Evolutionary conservation across 1,140 invertebrate species (phyloP).

Genomic region (Cheumatopsyche charites): DNA sequence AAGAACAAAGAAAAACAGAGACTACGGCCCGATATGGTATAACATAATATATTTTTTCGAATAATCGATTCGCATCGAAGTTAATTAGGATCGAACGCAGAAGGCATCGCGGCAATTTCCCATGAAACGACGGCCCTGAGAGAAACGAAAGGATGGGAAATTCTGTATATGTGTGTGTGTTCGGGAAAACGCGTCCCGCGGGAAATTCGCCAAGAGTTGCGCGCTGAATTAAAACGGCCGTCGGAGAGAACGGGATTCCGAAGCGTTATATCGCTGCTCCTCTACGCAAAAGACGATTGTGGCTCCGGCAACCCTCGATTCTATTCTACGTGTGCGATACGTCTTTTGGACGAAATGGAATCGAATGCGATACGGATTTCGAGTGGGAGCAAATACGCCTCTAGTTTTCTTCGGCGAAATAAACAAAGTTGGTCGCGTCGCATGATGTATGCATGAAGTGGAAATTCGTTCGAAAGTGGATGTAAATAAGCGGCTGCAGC

Average conservation of each 20-base stretch:
- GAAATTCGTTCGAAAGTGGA: not conserved
- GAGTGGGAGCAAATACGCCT: too few species aligned
- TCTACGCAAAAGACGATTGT: conserved; percentile 4
- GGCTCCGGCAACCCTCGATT: too few species aligned
- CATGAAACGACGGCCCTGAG: conserved; percentile 32
- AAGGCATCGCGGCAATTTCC: conserved; percentile 27
- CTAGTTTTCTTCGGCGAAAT: too few species aligned
- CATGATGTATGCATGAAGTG: not conserved
- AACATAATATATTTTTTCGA: too few species aligned
- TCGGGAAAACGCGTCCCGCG: conserved; percentile 43
- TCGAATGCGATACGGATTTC: too few species aligned
- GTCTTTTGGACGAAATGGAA: too few species aligned
- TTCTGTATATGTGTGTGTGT: too few species aligned
- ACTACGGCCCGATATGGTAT: too few species aligned
- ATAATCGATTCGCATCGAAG: not conserved
- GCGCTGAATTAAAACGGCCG: conserved; percentile 40
- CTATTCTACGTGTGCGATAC: too few species aligned
- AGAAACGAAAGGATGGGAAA: conserved; percentile 27
- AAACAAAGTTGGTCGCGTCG: not conserved
- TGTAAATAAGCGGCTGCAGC: too few species aligned
- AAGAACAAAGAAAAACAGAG: too few species aligned
- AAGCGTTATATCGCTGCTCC: not conserved
- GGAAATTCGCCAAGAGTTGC: conserved; percentile 46
- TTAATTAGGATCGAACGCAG: conserved; percentile 14
- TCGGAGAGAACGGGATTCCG: conserved; percentile 8